Conservation (phyloP, 2,888 invertebrate genomes). For the Automeris io region DNA sequence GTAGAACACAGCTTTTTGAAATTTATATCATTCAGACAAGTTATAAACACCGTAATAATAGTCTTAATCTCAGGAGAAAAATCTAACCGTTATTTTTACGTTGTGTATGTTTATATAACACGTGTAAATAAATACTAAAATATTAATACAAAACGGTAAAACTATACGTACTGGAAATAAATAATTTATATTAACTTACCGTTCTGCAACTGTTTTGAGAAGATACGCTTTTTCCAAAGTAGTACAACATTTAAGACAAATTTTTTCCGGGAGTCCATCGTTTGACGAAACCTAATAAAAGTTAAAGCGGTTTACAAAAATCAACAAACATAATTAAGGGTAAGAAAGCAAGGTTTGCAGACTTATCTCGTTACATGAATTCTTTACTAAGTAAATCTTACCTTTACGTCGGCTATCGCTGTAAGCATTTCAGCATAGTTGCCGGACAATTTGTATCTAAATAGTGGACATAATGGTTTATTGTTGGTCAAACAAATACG, state of each 20-base stretch:
- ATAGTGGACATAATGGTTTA: slow-evolving; percentile 62
- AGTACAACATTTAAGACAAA: slow-evolving; percentile 62
- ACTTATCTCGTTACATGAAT: no score
- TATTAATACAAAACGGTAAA: no score
- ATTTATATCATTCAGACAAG: no score
- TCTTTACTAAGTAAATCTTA: slow-evolving; percentile 22
- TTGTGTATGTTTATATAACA: no score
- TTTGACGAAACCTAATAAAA: slow-evolving; percentile 50
- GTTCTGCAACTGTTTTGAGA: slow-evolving; percentile 68
- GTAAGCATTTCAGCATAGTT: slow-evolving; percentile 74
- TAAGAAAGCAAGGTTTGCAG: not conserved
- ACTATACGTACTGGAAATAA: no score
- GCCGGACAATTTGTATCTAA: slow-evolving; percentile 66
- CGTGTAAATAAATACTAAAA: no score
- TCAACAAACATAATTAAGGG: not conserved
- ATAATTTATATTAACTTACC: no score
- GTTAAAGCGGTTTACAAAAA: slow-evolving; percentile 2
- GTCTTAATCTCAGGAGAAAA: no score
- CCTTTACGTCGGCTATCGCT: slow-evolving; percentile 69
- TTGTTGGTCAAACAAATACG: slow-evolving; percentile 63
- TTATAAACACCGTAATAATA: no score
- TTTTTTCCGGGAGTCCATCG: slow-evolving; percentile 70
- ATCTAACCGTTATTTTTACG: no score
- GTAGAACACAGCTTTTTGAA: no score
- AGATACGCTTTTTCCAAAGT: slow-evolving; percentile 66